Evolutionary conservation across 2,888 invertebrate genomes (phyloP), one percentile per base, ranked within the genome.

Genomic region (Diarsia dahlii): DNA sequence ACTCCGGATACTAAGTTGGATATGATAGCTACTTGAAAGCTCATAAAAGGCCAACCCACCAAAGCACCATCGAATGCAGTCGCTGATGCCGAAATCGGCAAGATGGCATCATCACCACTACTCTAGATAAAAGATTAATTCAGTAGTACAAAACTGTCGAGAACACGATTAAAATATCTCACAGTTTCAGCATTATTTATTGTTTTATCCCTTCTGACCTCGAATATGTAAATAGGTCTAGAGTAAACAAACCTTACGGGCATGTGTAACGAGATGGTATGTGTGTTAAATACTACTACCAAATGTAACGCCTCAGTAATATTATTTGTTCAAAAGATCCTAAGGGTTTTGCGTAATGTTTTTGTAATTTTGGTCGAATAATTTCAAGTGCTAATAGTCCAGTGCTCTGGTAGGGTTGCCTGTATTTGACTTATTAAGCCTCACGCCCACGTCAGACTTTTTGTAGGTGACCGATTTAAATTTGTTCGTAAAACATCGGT

Each of bases 171-270:
- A 82, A 65, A 77, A 65, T 50, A 67, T 80, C 23, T 45, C 58
- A 67, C 69, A 81, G 66, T 62, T 84, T 63, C 64, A 62, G 39
- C 20, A 48, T 39, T 73, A 77, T 74, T 84, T 80, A 84, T 80
- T 77, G 76, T 78, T 69, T 68, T 78, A 85, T 75, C 80, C 84
- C 79, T 82, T 74, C 69, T 79, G 79, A 87, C 85, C 87, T 82
- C 81, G 80, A 70, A 67, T 72, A 65, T 84, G 70, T 79, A 81
- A 81, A 88, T 76, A 76, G 72, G 70, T 23, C 45, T 45, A 65
- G 15, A 39, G 45, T 79, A 87, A 87, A 88, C 77, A 81, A 84
- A 83, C 66, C 65, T 68, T 70, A 66, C 71, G 45, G 52, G 73
- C 71, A 73, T 39, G 66, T 77, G 72, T 72, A 74, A 70, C 76